A percentile compares a stretch with the other conserved stretches of the same genome.
phyloP scores from a whole-genome alignment of 2,888 invertebrate genomes.

The Shargacucullia verbasci region DNA sequence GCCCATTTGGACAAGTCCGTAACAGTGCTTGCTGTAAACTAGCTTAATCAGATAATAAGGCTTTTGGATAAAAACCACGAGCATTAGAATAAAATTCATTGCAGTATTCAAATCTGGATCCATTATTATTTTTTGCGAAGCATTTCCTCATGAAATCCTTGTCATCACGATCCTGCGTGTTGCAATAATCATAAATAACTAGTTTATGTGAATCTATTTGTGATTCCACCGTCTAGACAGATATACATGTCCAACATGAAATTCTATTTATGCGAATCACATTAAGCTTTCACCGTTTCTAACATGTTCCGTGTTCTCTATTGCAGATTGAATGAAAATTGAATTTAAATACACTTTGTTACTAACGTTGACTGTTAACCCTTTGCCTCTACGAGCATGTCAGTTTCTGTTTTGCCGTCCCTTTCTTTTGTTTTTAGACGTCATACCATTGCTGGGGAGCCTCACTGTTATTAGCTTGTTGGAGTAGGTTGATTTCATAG shows the following conservation, averaged over 20 bases:
- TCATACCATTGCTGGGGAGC: conserved; percentile 29
- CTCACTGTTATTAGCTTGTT: conserved; percentile 29
- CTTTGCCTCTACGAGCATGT: conserved; percentile 41
- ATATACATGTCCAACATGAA: conserved; percentile 69
- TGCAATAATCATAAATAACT: conserved; percentile 58
- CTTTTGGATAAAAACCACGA: too few relatives aligned
- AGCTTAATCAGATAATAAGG: too few relatives aligned
- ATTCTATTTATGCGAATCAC: conserved; percentile 80
- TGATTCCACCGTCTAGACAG: conserved; percentile 52
- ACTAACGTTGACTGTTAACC: conserved; percentile 50
- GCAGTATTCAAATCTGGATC: conserved; percentile 1
- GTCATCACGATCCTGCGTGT: conserved; percentile 55
- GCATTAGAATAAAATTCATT: too few relatives aligned
- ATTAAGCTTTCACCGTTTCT: conserved; percentile 74
- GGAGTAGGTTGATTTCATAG: conserved; percentile 12
- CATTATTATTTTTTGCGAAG: conserved; percentile 16
- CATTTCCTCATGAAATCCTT: conserved; percentile 39
- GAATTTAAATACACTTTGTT: conserved; percentile 65
- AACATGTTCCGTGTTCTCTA: conserved; percentile 67
- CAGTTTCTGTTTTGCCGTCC: conserved; percentile 47
- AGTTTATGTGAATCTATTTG: conserved; percentile 58
- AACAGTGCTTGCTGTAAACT: too few relatives aligned
- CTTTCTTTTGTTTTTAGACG: conserved; percentile 47
- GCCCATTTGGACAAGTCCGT: too few relatives aligned
- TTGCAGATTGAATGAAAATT: conserved; percentile 67